Conservation (phyloP, 1,140 invertebrate genomes). For the Listronotus bonariensis region DNA sequence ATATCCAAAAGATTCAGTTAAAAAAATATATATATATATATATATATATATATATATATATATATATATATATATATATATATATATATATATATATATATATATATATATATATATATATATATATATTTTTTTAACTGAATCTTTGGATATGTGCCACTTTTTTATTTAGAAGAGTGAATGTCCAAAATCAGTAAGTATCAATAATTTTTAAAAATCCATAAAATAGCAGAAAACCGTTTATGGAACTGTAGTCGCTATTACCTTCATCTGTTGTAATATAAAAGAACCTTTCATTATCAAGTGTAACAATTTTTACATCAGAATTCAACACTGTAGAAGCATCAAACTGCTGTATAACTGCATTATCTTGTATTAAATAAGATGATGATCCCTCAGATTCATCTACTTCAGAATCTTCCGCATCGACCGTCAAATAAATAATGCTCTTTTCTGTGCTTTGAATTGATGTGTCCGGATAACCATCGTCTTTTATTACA, state of each 20-base stretch:
- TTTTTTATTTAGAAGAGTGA: too few relatives aligned
- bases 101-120: too few relatives aligned
- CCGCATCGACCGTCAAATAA: slow-evolving; percentile 35
- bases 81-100: too few relatives aligned
- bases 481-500: slow-evolving; percentile 17
- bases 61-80: too few relatives aligned
- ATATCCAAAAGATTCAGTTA: too few relatives aligned
- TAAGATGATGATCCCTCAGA: slow-evolving; percentile 16
- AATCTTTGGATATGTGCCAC: too few relatives aligned
- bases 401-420: slow-evolving; percentile 7
- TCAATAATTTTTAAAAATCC: too few relatives aligned
- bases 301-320: slow-evolving; percentile 40
- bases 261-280: slow-evolving; percentile 29
- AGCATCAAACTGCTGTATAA: slow-evolving; percentile 11
- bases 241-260: not conserved
- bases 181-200: too few relatives aligned
- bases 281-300: slow-evolving; percentile 37
- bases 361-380: slow-evolving; percentile 5
- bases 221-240: too few relatives aligned
- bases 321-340: slow-evolving; percentile 21
- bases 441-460: slow-evolving; percentile 31
- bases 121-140: too few relatives aligned
- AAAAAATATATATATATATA: too few relatives aligned
- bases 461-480: not conserved
- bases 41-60: too few relatives aligned